phyloP scores from a whole-genome alignment of 92 coral and sea anemone species.

The Heliopora coerulea region DNA sequence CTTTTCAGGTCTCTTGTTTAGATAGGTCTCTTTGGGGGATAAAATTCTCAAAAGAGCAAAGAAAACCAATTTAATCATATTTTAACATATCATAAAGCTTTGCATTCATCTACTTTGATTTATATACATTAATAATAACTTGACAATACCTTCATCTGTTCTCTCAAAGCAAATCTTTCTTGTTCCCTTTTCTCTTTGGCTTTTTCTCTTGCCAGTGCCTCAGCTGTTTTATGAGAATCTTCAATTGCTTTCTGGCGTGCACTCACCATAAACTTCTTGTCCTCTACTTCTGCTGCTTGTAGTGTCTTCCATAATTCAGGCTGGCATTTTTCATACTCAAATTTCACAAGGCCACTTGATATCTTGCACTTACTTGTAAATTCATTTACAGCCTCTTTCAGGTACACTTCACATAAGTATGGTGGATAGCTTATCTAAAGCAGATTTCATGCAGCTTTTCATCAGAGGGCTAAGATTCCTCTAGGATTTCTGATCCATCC shows the following conservation, averaged over 20 bases:
- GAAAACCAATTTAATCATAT: too few species aligned
- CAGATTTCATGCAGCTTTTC: background rate
- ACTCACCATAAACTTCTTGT: conserved; percentile 73
- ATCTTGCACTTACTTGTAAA: conserved; percentile 72
- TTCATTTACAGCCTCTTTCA: conserved; percentile 76
- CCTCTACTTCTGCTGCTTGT: conserved; percentile 69
- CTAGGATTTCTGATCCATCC: too few species aligned
- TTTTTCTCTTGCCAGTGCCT: conserved; percentile 53
- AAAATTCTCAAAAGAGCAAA: too few species aligned
- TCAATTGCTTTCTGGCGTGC: conserved; percentile 80
- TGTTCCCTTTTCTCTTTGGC: conserved; percentile 82
- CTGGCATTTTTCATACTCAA: conserved; percentile 70
- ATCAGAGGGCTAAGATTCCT: too few species aligned
- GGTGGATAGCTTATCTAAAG: conserved; percentile 93
- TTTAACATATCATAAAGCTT: too few species aligned
- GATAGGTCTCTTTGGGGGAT: too few species aligned
- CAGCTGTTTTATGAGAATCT: conserved; percentile 74
- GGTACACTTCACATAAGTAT: conserved; percentile 86
- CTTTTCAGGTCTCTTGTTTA: too few species aligned
- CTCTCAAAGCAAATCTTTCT: conserved; percentile 76
- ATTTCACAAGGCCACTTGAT: conserved; percentile 72
- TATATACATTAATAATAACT: too few species aligned
- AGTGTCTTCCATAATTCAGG: conserved; percentile 70
- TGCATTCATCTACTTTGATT: too few species aligned
- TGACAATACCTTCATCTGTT: conserved; percentile 81